Conservation (phyloP, 2,888 invertebrate species). For the Lepeophtheirus nordmannii region DNA sequence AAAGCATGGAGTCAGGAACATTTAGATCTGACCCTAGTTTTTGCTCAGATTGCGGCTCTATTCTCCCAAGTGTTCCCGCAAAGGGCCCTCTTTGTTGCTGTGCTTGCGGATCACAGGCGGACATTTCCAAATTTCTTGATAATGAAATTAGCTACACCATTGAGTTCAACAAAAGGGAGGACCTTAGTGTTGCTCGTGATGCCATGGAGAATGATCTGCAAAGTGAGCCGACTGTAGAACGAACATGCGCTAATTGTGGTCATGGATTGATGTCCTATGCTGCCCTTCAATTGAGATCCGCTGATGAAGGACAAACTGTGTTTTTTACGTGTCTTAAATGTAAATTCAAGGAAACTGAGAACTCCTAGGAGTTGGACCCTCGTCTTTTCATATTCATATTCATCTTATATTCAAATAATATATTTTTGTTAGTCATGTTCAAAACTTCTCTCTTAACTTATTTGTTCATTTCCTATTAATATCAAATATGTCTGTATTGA, state of each 20-base stretch:
- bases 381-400: no score
- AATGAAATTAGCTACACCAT: not conserved
- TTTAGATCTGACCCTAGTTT: not conserved
- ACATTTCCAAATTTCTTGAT: not conserved
- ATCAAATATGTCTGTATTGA: no score
- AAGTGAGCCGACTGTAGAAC: constrained; percentile 19
- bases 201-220: not conserved
- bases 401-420: no score
- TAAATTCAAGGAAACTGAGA: constrained; percentile 62
- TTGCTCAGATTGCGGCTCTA: constrained; percentile 12
- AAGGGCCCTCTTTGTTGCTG: not conserved
- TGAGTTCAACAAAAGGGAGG: constrained; percentile 13
- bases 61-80: not conserved
- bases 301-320: constrained; percentile 98
- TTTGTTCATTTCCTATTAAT: no score
- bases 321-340: constrained; percentile 92
- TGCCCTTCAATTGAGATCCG: constrained; percentile 82
- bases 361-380: constrained; percentile 48
- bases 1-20: no score
- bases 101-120: not conserved
- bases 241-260: constrained; percentile 57
- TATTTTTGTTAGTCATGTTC: no score
- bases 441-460: no score
- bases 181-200: not conserved
- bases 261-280: constrained; percentile 87